These are phyloP conservation scores for Corythornis vintsioides DNA, from an alignment of 2,113 vertebrate species.

Conservation along the genomic window DNA sequence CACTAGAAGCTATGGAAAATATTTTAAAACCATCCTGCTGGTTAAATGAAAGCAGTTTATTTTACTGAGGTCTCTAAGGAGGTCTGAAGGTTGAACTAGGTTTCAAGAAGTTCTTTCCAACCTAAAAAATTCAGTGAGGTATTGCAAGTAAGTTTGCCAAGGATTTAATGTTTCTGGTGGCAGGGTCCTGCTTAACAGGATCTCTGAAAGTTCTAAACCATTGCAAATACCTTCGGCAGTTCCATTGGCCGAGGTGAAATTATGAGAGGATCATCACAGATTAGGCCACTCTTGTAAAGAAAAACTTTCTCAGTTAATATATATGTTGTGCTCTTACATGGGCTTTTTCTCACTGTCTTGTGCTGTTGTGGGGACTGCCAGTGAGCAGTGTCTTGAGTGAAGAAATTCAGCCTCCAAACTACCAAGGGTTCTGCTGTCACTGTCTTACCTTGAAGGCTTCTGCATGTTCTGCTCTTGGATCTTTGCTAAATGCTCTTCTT, in stretches of 20 bases:
- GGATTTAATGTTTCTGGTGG: not conserved
- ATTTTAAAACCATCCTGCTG: accelerated
- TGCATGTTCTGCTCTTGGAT: not conserved
- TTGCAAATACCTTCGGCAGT: not conserved
- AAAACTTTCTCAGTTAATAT: not conserved
- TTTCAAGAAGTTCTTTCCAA: not conserved
- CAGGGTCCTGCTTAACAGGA: not conserved
- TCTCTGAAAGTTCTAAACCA: not conserved
- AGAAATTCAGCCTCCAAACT: not conserved
- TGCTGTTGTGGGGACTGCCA: not conserved
- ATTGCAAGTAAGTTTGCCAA: not conserved
- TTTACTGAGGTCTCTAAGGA: not conserved
- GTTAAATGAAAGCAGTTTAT: not conserved
- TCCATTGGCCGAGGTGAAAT: not conserved
- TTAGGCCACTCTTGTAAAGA: not conserved
- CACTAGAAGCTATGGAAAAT: accelerated
- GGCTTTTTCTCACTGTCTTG: not conserved
- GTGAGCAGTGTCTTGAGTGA: not conserved
- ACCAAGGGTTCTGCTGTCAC: not conserved
- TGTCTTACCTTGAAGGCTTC: not conserved
- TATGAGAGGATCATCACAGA: not conserved
- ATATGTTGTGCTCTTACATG: not conserved
- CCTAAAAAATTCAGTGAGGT: not conserved
- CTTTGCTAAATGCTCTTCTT: not conserved
- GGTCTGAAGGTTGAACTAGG: not conserved